Conservation (phyloP, 2,797 vertebrate species). For the Girardinus metallicus region DNA sequence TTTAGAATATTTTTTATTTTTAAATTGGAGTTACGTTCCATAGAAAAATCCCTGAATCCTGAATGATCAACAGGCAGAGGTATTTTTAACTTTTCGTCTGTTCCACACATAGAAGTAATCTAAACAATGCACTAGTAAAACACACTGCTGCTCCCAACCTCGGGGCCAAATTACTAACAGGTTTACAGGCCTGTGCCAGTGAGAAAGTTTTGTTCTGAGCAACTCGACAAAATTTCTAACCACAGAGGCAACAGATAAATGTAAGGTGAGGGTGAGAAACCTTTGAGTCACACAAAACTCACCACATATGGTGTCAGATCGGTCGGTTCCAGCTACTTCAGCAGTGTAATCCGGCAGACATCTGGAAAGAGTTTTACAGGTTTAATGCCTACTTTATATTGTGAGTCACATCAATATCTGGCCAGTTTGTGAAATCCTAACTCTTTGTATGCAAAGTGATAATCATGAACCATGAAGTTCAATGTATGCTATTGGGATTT, state of each 20-base stretch:
- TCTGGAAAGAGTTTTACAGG: slow-evolving; percentile 53
- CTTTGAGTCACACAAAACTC: slow-evolving; percentile 38
- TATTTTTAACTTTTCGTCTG: not conserved
- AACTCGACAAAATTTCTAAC: slow-evolving; percentile 3
- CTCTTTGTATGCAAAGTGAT: not conserved
- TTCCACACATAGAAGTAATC: not conserved
- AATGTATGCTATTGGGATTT: not conserved
- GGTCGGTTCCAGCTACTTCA: slow-evolving; percentile 24
- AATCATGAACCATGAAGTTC: not conserved
- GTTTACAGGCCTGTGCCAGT: not conserved
- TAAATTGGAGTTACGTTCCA: not conserved
- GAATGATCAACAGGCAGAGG: not conserved
- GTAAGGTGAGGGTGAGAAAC: not conserved
- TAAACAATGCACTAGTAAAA: slow-evolving; percentile 6
- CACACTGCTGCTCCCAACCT: slow-evolving; percentile 12
- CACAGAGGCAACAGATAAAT: slow-evolving; percentile 12
- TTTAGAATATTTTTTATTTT: not conserved
- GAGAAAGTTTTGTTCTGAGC: slow-evolving; percentile 37
- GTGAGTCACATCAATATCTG: not conserved
- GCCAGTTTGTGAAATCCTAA: not conserved
- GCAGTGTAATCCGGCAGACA: slow-evolving; percentile 27
- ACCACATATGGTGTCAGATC: slow-evolving; percentile 73
- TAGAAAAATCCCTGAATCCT: not conserved
- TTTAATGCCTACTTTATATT: not conserved
- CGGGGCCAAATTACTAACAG: slow-evolving; percentile 42